Evolutionary conservation across 2,888 invertebrate genomes (phyloP).

Genomic region (Amphimallon solstitiale): DNA sequence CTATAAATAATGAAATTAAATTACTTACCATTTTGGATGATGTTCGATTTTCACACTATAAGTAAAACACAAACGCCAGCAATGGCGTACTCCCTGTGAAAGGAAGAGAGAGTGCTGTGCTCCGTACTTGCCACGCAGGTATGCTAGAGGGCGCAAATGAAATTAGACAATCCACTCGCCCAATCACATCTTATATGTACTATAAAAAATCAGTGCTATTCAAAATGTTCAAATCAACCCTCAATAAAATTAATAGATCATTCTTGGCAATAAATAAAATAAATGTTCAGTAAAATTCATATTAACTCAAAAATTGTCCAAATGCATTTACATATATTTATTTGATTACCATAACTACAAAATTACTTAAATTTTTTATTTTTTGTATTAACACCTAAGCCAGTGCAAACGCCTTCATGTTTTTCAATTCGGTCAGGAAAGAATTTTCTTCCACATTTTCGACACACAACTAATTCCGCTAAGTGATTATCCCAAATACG

Average conservation of each 20-base stretch:
- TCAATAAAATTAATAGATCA: no score
- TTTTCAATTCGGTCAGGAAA: conserved; percentile 70
- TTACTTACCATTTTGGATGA: conserved; percentile 85
- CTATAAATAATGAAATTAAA: conserved; percentile 19
- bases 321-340: neutral
- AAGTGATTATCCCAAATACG: conserved; percentile 68
- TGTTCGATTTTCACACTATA: conserved; percentile 70
- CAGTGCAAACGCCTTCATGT: conserved; percentile 67
- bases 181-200: conserved; percentile 36
- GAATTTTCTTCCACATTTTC: conserved; percentile 71
- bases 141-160: conserved; percentile 38
- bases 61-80: conserved; percentile 83
- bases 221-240: neutral
- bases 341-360: neutral
- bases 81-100: conserved; percentile 89
- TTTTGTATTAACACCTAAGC: conserved; percentile 43
- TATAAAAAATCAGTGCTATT: neutral
- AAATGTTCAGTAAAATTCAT: no score
- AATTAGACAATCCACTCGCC: conserved; percentile 22
- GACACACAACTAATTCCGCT: conserved; percentile 68
- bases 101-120: conserved; percentile 61
- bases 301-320: no score
- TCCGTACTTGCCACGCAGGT: conserved; percentile 48
- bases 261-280: no score
- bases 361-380: conserved; percentile 22